Evolutionary conservation across 2,888 invertebrate genomes (phyloP), one percentile per base, ranked within the genome.

Genomic region (Torymus aiolomorphi): DNA sequence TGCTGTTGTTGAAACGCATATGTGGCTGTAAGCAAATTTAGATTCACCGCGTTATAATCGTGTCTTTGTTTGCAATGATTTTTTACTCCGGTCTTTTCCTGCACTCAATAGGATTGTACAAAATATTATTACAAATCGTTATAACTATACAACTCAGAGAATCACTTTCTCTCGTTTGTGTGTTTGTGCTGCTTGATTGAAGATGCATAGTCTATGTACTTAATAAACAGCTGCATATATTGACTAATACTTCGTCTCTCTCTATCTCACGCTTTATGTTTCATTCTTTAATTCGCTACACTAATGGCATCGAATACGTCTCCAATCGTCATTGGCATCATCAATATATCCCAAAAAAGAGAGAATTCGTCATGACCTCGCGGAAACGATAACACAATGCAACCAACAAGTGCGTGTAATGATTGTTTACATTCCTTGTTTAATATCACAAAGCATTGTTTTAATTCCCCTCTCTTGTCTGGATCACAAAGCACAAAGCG

Each of bases 381-480:
- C 62, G 5, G 65, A 42, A 77, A 66, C 65, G 59, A 66, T 59
- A 59, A 42, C 24, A 72, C 78, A 78, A 81, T 81, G 80, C 80
- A 74, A 56, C 78, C 71, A 69, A 78, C 78, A 78, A 81, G 74
- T 76, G 31, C 67, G 61, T 54, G 16, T 49, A 67, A 65, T 42
- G 67, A 57, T 61, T 57, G 31, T 31, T 57, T 62, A 59, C 62
- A 57, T 74, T 65, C 13, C 67, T 81, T 75, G 75, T 70, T 59
- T 57, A 63, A 67, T 76, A 81, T 81, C 81, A 81, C 78, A 81
- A 78, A 81, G 78, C 81, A 81, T 72, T 81, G 78, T 42, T 62
- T 77, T 4, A 42, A 54, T 67, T 31, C 8, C 14, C 31, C 72
- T 56, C 59, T 52, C 24, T 74, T 70, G 12, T 57, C 72, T 76